Evolutionary conservation across 2,113 vertebrate genomes (phyloP), one percentile per base, ranked within the genome.

Genomic region (Microcebus lehilahytsara): DNA sequence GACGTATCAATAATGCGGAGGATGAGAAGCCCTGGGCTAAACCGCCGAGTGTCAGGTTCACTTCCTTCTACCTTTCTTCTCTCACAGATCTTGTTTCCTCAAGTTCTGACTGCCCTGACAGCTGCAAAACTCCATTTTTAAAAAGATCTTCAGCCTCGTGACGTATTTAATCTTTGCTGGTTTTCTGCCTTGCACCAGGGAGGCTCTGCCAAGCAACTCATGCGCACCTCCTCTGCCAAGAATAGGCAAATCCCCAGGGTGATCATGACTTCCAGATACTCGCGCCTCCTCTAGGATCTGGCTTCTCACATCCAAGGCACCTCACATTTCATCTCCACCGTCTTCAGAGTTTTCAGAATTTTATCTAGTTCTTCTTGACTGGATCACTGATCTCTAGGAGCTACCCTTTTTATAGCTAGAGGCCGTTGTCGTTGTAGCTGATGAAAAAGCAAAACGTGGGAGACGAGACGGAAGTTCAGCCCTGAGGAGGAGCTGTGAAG

Each of bases 151-250:
- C 34, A 89, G 71, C 51, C 72, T 97, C 8, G 32, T 66, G 86
- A 95, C 9, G 32, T 89, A 89, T 88, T 96, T 42, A 74, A n/a
- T 88, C 46, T 85, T 96, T 94, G 89, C 60, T 92, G 69, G 51
- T 77, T 95, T 90, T 88, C 77, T 83, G 46, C 94, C 93, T 97
- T 77, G 8, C 51, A 91, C 77, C 42, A 71, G 10, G 1, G 49
- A 81, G 34, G 3, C 42, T 83, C 34, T 93, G 93, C 85, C 93
- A 97, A 96, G n/a, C 40, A 74, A 75, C 71, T 93, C 83, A 34
- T 19, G 49, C 16, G 89, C 74, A 91, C 74, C 74, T 95, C 74
- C 72, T 58, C 19, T 78, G 72, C 81, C 83, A 96, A 96, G 58
- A 79, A 95, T n/a, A 94, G 66, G 66, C 51, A 96, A 51, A 81